Base-by-base conservation (phyloP, 2,888 invertebrate species). In the Masnerella sp. region DNA sequence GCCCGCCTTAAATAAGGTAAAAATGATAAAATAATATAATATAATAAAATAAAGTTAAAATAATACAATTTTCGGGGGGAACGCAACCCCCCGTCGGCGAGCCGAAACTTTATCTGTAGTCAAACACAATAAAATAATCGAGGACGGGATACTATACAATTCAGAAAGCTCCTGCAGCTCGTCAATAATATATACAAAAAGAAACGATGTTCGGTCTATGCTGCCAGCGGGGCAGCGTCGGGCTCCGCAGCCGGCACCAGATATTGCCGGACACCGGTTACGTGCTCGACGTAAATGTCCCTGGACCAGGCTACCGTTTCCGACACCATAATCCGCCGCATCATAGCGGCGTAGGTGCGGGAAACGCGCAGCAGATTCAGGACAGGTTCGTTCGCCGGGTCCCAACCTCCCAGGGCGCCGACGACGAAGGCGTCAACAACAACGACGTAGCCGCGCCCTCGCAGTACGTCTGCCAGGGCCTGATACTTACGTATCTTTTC, bases 271-370 rank as follows among this genome's bases (percentile, higher is more conserved):
- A 40, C 8, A 3, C 30, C 47, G 1, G 17, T 30, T n/a, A 30
- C 68, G 52, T 84, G 83, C 20, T 84, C 81, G 2, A 84, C 76
- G 68, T 84, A 85, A 0, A 85, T 80, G 74, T 85, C 83, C 2
- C 83, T 56, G 5, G 79, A 79, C 83, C 83, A 83, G 0, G 77
- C 58, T 15, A 79, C 40, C 1, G 76, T 78, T 12, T 84, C 82
- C 0, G 78, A 78, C 0, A 83, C 77, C 73, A 82, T 81, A 12
- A 83, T 74, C 1, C 78, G 64, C 11, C 77, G 18, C 81, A 84
- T 80, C 20, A 80, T 22, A 0, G 25, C 30, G 0, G 80, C 77
- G 40, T 82, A 83, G 0, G 52, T 20, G 0, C 49, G 18, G 4
- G 75, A 52, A 4, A 78, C 45, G 5, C 56, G 20, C 4, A 78